A percentile compares a stretch with the other conserved stretches of the same genome.
phyloP scores from a whole-genome alignment of 2,888 invertebrate species.

The Ophonus ardosiacus region DNA sequence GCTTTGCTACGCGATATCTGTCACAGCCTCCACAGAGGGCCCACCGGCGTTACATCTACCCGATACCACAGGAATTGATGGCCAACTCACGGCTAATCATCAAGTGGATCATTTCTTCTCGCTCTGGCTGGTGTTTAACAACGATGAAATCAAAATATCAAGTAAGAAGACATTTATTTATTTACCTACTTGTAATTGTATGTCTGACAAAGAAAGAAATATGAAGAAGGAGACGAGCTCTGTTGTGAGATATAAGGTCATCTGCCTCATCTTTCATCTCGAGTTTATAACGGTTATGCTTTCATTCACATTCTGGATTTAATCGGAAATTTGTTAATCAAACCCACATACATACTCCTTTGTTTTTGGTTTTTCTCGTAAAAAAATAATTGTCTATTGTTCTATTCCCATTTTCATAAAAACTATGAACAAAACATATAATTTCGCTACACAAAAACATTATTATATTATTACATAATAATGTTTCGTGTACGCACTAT shows the following conservation, averaged over 20 bases:
- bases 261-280: constrained; percentile 8
- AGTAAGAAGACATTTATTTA: constrained; percentile 69
- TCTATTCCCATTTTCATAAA: neutral
- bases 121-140: constrained; percentile 77
- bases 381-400: neutral
- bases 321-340: constrained; percentile 30
- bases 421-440: neutral
- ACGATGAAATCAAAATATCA: constrained; percentile 75
- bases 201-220: neutral
- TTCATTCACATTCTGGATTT: constrained; percentile 21
- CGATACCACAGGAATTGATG: constrained; percentile 76
- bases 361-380: neutral
- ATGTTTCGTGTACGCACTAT: neutral
- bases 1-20: constrained; percentile 54
- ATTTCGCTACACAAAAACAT: neutral
- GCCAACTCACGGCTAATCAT: constrained; percentile 76
- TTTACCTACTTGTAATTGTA: constrained; percentile 30
- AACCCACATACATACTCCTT: neutral
- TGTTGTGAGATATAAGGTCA: constrained; percentile 44
- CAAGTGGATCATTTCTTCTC: constrained; percentile 78
- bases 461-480: neutral
- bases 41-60: constrained; percentile 72
- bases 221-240: neutral
- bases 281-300: constrained; percentile 41
- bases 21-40: constrained; percentile 31